Conservation (phyloP, 1,140 invertebrate species). For the Drosophila jambulina region DNA sequence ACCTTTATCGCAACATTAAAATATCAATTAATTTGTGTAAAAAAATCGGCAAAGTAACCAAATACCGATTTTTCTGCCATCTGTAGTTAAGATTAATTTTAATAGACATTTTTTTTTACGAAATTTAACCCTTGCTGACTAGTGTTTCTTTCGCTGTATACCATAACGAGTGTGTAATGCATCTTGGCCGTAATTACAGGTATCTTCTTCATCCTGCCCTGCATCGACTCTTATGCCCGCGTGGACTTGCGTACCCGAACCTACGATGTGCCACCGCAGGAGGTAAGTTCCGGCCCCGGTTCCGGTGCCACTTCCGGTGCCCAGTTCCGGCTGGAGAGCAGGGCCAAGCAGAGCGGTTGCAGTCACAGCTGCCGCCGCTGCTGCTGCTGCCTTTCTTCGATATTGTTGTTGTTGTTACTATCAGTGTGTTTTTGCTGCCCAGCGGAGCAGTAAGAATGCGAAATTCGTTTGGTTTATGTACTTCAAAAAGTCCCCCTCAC, state of each 20-base stretch:
- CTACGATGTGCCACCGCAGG: slow-evolving; percentile 97
- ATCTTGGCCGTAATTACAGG: slow-evolving; percentile 86
- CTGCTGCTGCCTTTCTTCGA: slow-evolving; percentile 21
- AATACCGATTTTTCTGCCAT: background rate
- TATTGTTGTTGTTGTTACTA: slow-evolving; percentile 58
- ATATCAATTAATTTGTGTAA: background rate
- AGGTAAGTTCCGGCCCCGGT: slow-evolving; percentile 87
- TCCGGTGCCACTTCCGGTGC: slow-evolving; percentile 26
- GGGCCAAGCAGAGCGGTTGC: slow-evolving; percentile 4
- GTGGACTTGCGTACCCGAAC: slow-evolving; percentile 96
- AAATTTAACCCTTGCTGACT: background rate
- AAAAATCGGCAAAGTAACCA: background rate
- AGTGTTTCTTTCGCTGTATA: slow-evolving; percentile 6
- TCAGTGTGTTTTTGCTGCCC: slow-evolving; percentile 30
- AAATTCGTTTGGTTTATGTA: slow-evolving; percentile 53
- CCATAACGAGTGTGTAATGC: slow-evolving; percentile 32
- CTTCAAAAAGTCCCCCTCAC: slow-evolving; percentile 39
- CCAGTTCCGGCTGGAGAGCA: slow-evolving; percentile 12
- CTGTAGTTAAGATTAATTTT: background rate
- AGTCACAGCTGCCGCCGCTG: slow-evolving; percentile 28
- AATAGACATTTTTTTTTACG: background rate
- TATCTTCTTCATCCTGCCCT: slow-evolving; percentile 98
- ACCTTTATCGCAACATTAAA: background rate
- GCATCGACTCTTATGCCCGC: slow-evolving; percentile 96
- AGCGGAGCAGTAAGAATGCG: slow-evolving; percentile 33